Evolutionary conservation across 37 sponge, comb jelly and placozoan genomes (phyloP), one percentile per base, ranked within the genome.

Genomic region (Diacarnus erythraeanus): DNA sequence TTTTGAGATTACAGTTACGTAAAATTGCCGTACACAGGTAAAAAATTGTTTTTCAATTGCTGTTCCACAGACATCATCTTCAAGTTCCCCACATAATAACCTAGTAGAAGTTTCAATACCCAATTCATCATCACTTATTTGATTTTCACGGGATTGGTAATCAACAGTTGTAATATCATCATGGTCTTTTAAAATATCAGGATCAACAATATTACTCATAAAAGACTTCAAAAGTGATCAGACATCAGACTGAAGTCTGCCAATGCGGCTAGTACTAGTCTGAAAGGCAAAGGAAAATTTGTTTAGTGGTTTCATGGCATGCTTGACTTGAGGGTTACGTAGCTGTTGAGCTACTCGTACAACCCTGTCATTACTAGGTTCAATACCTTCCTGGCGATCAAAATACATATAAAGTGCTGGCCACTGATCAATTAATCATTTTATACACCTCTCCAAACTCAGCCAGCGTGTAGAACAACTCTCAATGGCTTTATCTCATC

Each of bases 391-490:
- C 44, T 83, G 51, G 18, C 61, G 69, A 30, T 83, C 77, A 33
- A 83, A 83, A 37, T 76, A 83, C 33, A 74, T 42, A 67, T 69
- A 47, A 27, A 83, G 71, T n/a, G 77, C 84, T 54, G 69, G 70
- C 84, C 76, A 76, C 35, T 83, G 84, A 26, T 83, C 71, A 6
- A 83, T 2, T 3, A n/a, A n/a, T n/a, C n/a, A n/a, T n/a, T n/a
- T n/a, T n/a, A n/a, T n/a, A n/a, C n/a, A n/a, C n/a, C n/a, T 63
- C 65, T 77, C 65, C 40, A 85, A 40, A 41, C 75, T 79, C 40
- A 86, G 69, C 78, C 85, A 84, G 26, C 76, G 76, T 31, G 83
- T 75, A 33, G 83, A 58, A 18, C 44, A 75, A 60, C 75, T n/a
- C 68, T 25, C 8, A 64, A 44, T 23, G 76, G 76, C 35, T 75